Evolutionary conservation across 2,113 vertebrate species (phyloP).

Genomic region (Percina caprodes): DNA sequence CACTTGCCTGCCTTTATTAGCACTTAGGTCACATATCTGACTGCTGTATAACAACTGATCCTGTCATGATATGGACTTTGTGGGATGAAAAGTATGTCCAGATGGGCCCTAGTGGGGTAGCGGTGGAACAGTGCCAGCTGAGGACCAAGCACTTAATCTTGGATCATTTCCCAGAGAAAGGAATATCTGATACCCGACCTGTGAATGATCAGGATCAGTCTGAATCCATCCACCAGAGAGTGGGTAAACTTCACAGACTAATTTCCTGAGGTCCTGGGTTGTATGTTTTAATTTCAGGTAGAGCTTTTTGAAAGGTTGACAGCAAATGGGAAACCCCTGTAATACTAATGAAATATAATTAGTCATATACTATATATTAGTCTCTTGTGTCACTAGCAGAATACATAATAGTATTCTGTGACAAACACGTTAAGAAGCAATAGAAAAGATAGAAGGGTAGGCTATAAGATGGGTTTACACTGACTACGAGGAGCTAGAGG

Average conservation of each 20-base stretch:
- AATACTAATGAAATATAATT: background rate
- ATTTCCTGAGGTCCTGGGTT: background rate
- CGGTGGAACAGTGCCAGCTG: background rate
- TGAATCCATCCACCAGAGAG: background rate
- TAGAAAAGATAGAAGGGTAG: background rate
- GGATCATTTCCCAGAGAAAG: background rate
- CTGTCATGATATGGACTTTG: constrained; percentile 9
- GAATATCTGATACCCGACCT: background rate
- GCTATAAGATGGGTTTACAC: background rate
- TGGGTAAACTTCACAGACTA: background rate
- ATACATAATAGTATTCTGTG: background rate
- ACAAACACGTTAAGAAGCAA: background rate
- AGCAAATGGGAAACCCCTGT: background rate
- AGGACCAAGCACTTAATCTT: constrained; percentile 7
- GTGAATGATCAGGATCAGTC: constrained; percentile 17
- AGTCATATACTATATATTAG: too few species aligned
- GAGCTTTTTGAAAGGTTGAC: background rate
- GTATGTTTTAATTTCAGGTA: background rate
- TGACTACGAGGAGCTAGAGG: background rate
- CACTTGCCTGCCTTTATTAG: background rate
- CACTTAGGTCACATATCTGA: background rate
- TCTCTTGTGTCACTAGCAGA: background rate
- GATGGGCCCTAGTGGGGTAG: background rate
- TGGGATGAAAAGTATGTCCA: background rate
- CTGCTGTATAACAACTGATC: constrained; percentile 3